Percentiles rank a stretch among this genome's conserved stretches.
Conservation (phyloP, 2,888 invertebrate species). For the Eristalis pertinax region DNA sequence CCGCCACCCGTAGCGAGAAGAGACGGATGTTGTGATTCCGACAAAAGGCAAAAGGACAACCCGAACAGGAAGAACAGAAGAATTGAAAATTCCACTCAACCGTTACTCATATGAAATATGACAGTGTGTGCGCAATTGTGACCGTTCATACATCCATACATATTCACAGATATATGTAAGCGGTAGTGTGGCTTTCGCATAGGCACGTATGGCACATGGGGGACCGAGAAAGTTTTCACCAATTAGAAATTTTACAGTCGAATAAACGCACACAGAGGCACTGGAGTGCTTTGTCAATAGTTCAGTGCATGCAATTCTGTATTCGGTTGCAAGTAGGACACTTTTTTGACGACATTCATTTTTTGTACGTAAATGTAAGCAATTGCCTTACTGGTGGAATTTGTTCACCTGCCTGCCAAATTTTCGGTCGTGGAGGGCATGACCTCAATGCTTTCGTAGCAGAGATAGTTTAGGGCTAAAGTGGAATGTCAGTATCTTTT, state of each 20-base stretch:
- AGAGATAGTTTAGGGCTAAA: neutral
- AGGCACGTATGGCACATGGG: slow-evolving; percentile 13
- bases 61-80: slow-evolving; percentile 30
- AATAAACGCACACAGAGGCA: slow-evolving; percentile 2
- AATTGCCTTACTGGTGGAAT: neutral
- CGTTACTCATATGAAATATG: slow-evolving; percentile 34
- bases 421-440: neutral
- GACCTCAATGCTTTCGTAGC: neutral
- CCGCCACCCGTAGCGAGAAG: neutral
- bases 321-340: neutral
- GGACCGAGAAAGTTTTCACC: neutral
- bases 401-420: neutral
- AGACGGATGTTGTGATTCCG: slow-evolving; percentile 52
- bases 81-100: slow-evolving; percentile 61
- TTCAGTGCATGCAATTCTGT: neutral
- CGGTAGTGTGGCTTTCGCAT: slow-evolving; percentile 8
- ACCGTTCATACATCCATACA: slow-evolving; percentile 1
- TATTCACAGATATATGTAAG: slow-evolving; percentile 9
- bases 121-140: neutral
- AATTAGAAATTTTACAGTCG: slow-evolving; percentile 39
- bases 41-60: slow-evolving; percentile 28
- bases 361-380: neutral
- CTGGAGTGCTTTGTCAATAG: neutral
- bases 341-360: neutral
- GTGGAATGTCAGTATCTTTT: neutral